These are phyloP conservation scores for Redunca redunca DNA, from an alignment of 2,113 vertebrate species.

Conservation along the genomic window DNA sequence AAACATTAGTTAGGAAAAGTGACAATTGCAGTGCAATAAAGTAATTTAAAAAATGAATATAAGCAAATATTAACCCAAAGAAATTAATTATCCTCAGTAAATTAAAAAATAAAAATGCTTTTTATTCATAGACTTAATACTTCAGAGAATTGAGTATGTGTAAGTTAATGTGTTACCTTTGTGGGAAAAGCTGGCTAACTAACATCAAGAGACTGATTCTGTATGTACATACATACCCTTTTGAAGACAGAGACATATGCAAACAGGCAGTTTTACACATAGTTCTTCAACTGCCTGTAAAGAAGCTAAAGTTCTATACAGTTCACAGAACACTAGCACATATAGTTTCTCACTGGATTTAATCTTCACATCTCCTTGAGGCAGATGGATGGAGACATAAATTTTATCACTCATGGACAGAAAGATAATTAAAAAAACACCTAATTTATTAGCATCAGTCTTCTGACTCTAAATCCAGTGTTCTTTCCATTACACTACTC, in stretches of 20 bases:
- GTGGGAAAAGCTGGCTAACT: not conserved
- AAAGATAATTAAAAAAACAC: not conserved
- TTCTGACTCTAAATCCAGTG: not conserved
- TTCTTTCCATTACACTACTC: not conserved
- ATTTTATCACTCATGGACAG: not conserved
- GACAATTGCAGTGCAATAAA: not conserved
- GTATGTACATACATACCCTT: not conserved
- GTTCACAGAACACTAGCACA: not conserved
- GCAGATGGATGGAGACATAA: not conserved
- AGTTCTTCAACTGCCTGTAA: not conserved
- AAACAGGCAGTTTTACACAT: not conserved
- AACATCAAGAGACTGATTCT: not conserved
- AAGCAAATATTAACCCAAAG: not conserved
- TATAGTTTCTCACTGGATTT: not conserved
- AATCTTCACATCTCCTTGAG: not conserved
- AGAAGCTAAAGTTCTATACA: not conserved
- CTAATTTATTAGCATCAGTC: not conserved
- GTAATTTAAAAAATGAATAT: not conserved
- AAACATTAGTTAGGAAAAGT: not conserved
- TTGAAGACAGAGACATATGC: not conserved
- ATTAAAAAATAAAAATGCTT: constrained; percentile 11
- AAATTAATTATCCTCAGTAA: not conserved
- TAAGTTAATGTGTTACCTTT: not conserved
- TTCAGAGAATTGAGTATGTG: not conserved
- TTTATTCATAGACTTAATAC: not conserved